Evolutionary conservation across 2,888 invertebrate genomes (phyloP).

Genomic region (Allophyes oxyacanthae): DNA sequence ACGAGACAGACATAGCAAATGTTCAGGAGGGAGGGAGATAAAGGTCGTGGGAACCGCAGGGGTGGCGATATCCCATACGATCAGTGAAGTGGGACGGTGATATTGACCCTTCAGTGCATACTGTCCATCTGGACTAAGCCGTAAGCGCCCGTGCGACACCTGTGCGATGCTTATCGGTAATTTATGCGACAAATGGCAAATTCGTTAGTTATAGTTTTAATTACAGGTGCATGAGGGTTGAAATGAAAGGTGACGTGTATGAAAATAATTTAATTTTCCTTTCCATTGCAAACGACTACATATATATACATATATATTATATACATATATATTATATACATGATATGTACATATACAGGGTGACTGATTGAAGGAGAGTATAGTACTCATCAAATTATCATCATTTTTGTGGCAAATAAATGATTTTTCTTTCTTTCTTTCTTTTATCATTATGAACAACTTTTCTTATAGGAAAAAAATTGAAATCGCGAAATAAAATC

Average conservation of each 20-base stretch:
- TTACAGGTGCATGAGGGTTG: constrained; percentile 43
- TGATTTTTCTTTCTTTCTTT: no score
- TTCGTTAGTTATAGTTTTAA: constrained; percentile 44
- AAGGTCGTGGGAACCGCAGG: constrained; percentile 85
- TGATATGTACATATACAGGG: constrained; percentile 58
- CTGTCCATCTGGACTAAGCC: constrained; percentile 49
- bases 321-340: constrained; percentile 62
- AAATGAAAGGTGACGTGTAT: constrained; percentile 34
- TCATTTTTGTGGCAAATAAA: no score
- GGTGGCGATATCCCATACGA: constrained; percentile 87
- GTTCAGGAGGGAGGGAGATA: constrained; percentile 64
- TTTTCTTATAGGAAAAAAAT: no score
- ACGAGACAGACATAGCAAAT: constrained; percentile 51
- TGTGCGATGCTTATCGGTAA: constrained; percentile 71
- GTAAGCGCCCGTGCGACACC: constrained; percentile 61
- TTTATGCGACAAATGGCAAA: constrained; percentile 60
- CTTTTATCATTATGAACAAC: no score
- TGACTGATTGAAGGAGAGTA: no score
- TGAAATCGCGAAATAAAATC: not conserved
- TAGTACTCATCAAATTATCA: no score
- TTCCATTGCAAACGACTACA: constrained; percentile 34
- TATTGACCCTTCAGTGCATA: constrained; percentile 62
- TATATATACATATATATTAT: constrained; percentile 64
- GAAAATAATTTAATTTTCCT: constrained; percentile 72
- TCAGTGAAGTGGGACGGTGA: constrained; percentile 79